Conservation (phyloP, 2,113 vertebrate species). For the Ranitomeya imitator region DNA sequence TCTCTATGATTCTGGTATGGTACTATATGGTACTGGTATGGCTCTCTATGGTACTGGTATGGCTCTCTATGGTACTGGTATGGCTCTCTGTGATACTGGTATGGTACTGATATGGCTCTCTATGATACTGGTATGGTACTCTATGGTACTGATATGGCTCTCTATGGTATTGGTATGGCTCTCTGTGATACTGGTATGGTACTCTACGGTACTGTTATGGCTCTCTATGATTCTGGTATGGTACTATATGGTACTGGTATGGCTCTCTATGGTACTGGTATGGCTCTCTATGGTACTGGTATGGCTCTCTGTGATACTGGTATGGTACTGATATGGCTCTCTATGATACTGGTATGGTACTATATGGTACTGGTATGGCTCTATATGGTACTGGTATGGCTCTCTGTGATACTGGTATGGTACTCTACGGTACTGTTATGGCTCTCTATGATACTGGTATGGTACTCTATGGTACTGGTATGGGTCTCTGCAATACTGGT, state of each 20-base stretch:
- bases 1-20: not conserved
- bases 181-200: not conserved
- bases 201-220: not conserved
- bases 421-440: not conserved
- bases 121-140: not conserved
- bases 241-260: not conserved
- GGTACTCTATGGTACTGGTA: not conserved
- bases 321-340: not conserved
- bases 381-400: not conserved
- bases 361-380: not conserved
- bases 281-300: not conserved
- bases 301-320: not conserved
- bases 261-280: not conserved
- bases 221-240: too few relatives aligned
- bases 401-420: not conserved
- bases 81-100: not conserved
- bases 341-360: not conserved
- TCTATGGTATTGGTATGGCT: not conserved
- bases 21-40: not conserved
- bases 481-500: not conserved
- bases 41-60: not conserved
- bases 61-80: not conserved
- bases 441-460: not conserved
- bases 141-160: not conserved
- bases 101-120: not conserved